These are phyloP conservation scores for Gasterosteus nipponicus DNA, from an alignment of 2,113 vertebrate species.

Conservation along the genomic window DNA sequence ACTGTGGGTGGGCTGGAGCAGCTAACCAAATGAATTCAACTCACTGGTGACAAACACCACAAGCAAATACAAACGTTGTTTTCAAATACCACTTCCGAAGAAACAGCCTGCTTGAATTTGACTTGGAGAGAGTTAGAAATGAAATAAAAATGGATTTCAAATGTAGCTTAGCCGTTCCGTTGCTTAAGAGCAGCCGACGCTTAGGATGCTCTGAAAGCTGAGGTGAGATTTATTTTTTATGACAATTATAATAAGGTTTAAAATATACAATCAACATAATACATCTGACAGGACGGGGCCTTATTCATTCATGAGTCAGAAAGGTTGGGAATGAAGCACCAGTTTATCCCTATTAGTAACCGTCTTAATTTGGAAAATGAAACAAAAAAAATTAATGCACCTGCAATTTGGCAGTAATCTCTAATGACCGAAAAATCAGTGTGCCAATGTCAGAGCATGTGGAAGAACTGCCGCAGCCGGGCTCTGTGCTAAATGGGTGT, in stretches of 20 bases:
- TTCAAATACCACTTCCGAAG: background rate
- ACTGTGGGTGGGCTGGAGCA: conserved; percentile 76
- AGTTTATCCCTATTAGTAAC: background rate
- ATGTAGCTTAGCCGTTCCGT: background rate
- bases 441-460: background rate
- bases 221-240: no score
- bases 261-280: background rate
- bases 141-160: background rate
- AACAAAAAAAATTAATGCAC: background rate
- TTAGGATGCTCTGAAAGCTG: no score
- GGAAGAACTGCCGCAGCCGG: background rate
- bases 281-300: background rate
- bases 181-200: no score
- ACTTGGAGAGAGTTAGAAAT: background rate
- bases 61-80: conserved; percentile 26
- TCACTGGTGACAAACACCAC: conserved; percentile 39
- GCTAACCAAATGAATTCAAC: conserved; percentile 61
- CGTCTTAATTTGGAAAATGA: background rate
- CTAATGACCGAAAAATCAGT: background rate
- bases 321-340: background rate
- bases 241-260: no score
- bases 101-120: background rate
- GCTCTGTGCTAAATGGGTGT: background rate
- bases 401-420: conserved; percentile 3
- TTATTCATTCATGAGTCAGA: background rate